These are phyloP conservation scores for Pocota personata DNA, from an alignment of 2,888 invertebrate genomes.

Conservation along the genomic window DNA sequence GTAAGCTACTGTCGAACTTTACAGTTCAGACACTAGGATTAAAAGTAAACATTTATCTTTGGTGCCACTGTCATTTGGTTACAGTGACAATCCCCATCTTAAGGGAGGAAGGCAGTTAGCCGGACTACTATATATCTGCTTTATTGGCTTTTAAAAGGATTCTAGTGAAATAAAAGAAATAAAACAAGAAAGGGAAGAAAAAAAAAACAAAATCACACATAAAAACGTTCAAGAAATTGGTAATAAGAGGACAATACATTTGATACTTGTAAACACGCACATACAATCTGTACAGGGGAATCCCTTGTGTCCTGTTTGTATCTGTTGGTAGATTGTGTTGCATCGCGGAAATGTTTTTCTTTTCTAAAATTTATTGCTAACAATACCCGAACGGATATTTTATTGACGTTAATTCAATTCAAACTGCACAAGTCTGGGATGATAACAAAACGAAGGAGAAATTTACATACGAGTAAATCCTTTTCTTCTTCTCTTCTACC, in stretches of 20 bases:
- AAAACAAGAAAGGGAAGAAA: not conserved
- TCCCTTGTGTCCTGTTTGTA: not conserved
- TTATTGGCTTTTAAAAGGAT: conserved; percentile 54
- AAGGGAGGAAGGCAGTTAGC: conserved; percentile 6
- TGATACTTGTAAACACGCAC: not conserved
- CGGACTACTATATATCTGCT: conserved; percentile 27
- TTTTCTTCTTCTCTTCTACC: conserved; percentile 18
- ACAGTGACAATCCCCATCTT: not conserved
- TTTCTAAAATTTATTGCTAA: conserved; percentile 52
- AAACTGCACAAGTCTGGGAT: conserved; percentile 74
- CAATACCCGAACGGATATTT: conserved; percentile 75
- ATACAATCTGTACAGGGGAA: not conserved
- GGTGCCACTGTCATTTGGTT: conserved; percentile 6
- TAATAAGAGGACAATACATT: conserved; percentile 33
- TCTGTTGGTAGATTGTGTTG: conserved; percentile 12
- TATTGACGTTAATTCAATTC: conserved; percentile 81
- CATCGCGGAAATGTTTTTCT: conserved; percentile 19
- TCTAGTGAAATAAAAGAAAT: conserved; percentile 30
- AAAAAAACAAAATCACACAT: conserved; percentile 17
- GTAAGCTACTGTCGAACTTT: too few relatives aligned
- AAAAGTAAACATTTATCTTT: too few relatives aligned
- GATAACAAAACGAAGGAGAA: conserved; percentile 39
- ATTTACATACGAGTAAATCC: conserved; percentile 71
- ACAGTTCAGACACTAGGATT: too few relatives aligned
- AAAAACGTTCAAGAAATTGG: conserved; percentile 23